These are phyloP conservation scores for Frankliniella intonsa DNA, from an alignment of 2,888 invertebrate species.

Conservation along the genomic window DNA sequence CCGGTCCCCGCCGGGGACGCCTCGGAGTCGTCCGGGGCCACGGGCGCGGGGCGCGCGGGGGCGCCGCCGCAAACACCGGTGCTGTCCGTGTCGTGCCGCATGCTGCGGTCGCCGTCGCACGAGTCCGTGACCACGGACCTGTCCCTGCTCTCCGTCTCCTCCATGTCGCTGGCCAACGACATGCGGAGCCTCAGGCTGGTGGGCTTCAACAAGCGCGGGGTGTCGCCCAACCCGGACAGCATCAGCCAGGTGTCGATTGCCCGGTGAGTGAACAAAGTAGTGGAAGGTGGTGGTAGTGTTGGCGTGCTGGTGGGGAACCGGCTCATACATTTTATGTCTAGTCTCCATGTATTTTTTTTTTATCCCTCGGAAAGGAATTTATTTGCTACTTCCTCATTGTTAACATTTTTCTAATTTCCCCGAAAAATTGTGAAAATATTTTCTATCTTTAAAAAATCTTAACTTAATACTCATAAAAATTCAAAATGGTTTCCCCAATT, in stretches of 20 bases:
- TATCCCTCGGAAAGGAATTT: too few relatives aligned
- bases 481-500: too few relatives aligned
- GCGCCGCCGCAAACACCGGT: constrained; percentile 33
- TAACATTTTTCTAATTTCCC: too few relatives aligned
- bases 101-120: constrained; percentile 72
- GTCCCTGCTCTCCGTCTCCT: constrained; percentile 71
- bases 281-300: too few relatives aligned
- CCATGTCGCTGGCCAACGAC: constrained; percentile 48
- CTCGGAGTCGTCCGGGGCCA: not conserved
- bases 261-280: not conserved
- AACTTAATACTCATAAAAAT: too few relatives aligned
- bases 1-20: not conserved
- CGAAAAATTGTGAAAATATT: too few relatives aligned
- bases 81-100: constrained; percentile 51
- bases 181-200: constrained; percentile 45
- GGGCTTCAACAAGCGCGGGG: constrained; percentile 48
- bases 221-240: constrained; percentile 39
- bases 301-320: too few relatives aligned
- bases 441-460: too few relatives aligned
- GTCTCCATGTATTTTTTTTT: too few relatives aligned
- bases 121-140: constrained; percentile 80
- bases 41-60: not conserved
- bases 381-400: too few relatives aligned
- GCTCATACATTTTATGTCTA: too few relatives aligned
- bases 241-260: constrained; percentile 36